A percentile compares a stretch with the other conserved stretches of the same genome.
Conservation (phyloP, 2,888 invertebrate species). For the Pyrgus malvae region DNA sequence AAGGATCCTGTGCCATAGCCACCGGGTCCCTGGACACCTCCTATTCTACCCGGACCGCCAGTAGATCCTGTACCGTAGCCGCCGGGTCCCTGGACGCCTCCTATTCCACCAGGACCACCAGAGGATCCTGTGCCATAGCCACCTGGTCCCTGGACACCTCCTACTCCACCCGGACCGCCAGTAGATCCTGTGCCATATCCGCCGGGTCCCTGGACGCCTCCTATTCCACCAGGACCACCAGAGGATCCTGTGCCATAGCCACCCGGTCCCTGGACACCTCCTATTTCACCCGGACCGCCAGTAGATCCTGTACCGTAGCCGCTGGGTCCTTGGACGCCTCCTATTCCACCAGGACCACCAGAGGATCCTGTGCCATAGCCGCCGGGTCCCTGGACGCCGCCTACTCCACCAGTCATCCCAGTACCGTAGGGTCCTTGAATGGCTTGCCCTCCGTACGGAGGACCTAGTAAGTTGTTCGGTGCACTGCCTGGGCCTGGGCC, state of each 20-base stretch:
- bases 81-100: too few relatives aligned
- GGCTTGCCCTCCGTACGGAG: neutral
- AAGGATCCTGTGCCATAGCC: too few relatives aligned
- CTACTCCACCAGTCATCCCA: conserved; percentile 3
- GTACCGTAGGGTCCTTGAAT: neutral
- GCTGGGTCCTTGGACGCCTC: neutral
- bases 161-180: neutral
- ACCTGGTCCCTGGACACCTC: conserved; percentile 18
- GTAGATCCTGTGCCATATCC: conserved; percentile 6
- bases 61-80: too few relatives aligned
- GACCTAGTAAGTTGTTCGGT: conserved; percentile 4
- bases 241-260: conserved; percentile 7
- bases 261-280: conserved; percentile 18
- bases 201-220: too few relatives aligned
- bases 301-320: neutral
- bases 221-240: too few relatives aligned
- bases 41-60: too few relatives aligned
- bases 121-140: conserved; percentile 7
- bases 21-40: too few relatives aligned
- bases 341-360: neutral
- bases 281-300: neutral
- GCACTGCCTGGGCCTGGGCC: neutral
- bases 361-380: neutral
- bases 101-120: too few relatives aligned
- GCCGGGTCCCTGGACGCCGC: conserved; percentile 4